These are phyloP conservation scores for Troilus luridus DNA, from an alignment of 2,888 invertebrate species.

Conservation along the genomic window DNA sequence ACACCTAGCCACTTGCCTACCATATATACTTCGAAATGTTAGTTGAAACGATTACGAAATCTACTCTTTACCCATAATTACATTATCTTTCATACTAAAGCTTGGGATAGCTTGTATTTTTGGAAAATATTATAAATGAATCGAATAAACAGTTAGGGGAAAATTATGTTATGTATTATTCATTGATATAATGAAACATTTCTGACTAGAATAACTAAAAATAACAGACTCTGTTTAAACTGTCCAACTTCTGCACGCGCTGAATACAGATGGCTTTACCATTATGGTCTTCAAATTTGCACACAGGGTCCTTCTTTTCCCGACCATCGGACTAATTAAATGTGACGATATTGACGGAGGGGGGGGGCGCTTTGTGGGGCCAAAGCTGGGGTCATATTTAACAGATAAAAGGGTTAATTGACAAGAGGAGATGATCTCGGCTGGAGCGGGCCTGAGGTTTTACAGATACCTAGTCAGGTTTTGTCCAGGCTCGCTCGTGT, in stretches of 20 bases:
- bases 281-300: background rate
- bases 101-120: no score
- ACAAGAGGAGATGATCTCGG: conserved; percentile 26
- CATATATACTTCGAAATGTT: no score
- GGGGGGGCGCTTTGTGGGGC: background rate
- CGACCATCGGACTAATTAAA: background rate
- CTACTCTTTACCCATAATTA: no score
- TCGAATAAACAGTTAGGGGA: no score
- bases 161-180: no score
- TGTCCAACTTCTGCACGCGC: background rate
- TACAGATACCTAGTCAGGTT: conserved; percentile 48
- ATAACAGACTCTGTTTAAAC: background rate
- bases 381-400: conserved; percentile 23
- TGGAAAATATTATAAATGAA: no score
- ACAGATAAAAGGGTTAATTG: conserved; percentile 49
- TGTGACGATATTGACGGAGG: background rate
- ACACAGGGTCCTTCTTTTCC: background rate
- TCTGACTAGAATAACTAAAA: background rate
- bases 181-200: no score
- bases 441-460: conserved; percentile 10
- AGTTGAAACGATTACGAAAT: no score
- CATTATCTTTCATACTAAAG: no score
- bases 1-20: no score
- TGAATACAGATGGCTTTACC: background rate
- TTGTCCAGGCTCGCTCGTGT: conserved; percentile 62